phyloP scores from a whole-genome alignment of 2,888 invertebrate species.

The Lomographa bimaculata region DNA sequence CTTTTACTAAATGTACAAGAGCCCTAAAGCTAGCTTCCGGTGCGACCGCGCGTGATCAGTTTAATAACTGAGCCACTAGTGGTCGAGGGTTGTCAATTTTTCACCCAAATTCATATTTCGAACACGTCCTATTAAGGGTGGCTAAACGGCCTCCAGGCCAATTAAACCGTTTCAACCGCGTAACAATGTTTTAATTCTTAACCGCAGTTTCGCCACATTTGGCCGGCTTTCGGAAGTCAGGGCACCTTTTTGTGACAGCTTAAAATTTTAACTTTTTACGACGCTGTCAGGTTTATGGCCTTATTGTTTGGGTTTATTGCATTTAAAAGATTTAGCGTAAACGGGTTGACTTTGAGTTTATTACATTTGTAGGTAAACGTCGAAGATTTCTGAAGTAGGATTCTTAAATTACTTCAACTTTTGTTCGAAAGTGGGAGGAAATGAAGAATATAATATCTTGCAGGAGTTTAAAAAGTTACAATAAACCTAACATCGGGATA shows the following conservation, averaged over 20 bases:
- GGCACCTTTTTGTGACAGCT: constrained; percentile 9
- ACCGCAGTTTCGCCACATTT: constrained; percentile 18
- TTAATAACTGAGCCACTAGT: constrained; percentile 4
- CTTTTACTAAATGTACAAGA: too few relatives aligned
- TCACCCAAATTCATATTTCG: constrained; percentile 33
- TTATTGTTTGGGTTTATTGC: constrained; percentile 11
- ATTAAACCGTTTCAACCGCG: constrained; percentile 21
- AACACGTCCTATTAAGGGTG: constrained; percentile 28
- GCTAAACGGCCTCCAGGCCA: constrained; percentile 13
- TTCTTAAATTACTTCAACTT: too few relatives aligned
- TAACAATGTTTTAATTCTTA: constrained; percentile 31
- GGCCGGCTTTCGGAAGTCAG: constrained; percentile 9
- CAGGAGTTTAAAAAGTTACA: too few relatives aligned
- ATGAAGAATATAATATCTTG: too few relatives aligned
- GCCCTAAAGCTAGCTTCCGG: constrained; percentile 19
- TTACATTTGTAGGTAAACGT: too few relatives aligned
- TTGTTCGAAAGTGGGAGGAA: too few relatives aligned
- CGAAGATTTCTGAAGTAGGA: too few relatives aligned
- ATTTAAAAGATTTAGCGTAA: constrained; percentile 8
- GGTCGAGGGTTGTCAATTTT: constrained; percentile 27
- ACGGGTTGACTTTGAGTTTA: too few relatives aligned
- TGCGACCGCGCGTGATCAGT: constrained; percentile 19
- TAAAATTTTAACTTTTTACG: constrained; percentile 13
- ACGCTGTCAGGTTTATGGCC: constrained; percentile 2
- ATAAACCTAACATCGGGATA: too few relatives aligned